A percentile compares a stretch with the other conserved stretches of the same genome.
These are phyloP conservation scores for Toxotes jaculatrix DNA, from an alignment of 2,113 vertebrate genomes.

Conservation along the genomic window DNA sequence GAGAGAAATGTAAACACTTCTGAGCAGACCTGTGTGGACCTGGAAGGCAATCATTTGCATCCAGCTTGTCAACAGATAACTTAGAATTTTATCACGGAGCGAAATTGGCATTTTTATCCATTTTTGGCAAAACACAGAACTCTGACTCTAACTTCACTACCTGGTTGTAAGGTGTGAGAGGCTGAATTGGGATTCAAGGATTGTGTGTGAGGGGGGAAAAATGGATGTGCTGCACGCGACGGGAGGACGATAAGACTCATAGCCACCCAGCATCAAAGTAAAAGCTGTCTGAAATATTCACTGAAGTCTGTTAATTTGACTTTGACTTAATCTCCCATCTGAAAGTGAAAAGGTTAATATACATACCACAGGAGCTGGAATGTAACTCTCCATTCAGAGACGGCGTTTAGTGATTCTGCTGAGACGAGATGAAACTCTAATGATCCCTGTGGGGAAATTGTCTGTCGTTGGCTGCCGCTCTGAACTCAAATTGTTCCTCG, in stretches of 20 bases:
- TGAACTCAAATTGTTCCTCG: constrained; percentile 4
- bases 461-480: neutral
- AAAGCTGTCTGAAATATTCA: neutral
- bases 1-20: neutral
- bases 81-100: neutral
- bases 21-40: neutral
- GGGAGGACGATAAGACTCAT: constrained; percentile 66
- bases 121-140: no score
- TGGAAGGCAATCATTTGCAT: neutral
- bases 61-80: neutral
- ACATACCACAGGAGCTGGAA: constrained; percentile 19
- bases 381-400: neutral
- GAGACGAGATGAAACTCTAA: constrained; percentile 46
- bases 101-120: neutral
- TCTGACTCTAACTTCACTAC: neutral
- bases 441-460: constrained; percentile 22
- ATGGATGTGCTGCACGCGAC: constrained; percentile 23
- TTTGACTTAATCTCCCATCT: constrained; percentile 9
- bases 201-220: constrained; percentile 18
- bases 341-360: constrained; percentile 14
- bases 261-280: neutral
- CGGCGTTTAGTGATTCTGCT: constrained; percentile 15
- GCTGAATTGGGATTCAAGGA: constrained; percentile 57
- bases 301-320: neutral
- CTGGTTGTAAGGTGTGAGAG: neutral